Base-by-base conservation (phyloP, 2,888 invertebrate genomes). In the Ypsolopha sequella region DNA sequence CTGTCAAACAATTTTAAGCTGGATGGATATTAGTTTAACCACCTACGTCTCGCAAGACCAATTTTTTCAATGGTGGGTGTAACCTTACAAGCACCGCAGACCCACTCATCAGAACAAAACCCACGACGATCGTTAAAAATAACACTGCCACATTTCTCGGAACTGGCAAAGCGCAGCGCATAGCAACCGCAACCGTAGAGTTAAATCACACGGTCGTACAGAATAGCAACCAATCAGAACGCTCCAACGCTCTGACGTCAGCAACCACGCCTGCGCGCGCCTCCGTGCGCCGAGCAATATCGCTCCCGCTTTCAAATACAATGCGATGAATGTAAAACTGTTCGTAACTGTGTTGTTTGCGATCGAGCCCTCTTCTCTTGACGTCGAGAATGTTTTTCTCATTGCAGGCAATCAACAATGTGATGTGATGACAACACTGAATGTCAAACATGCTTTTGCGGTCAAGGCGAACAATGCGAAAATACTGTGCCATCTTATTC, bases 241-340 rank as follows among this genome's bases (percentile, higher is more conserved):
- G 58, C 75, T 58, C 59, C 52, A 60, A 66, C 57, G 64, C 63
- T 54, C 68, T 85, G 86, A 86, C 86, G 86, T 85, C 73, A 80
- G 67, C 78, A 65, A 75, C 84, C 86, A 84, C 86, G 86, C 86
- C 86, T 78, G 84, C 86, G 82, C 85, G 82, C 82, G 84, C 85
- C 85, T 76, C 85, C 79, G 61, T 24, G 24, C 57, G 68, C 62
- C 66, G 77, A 2, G 24, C 77, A 78, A 75, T 78, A 60, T 71
- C 24, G 4, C 24, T 76, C 73, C 66, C 64, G 52, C 53, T 47
- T 47, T 53, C 49, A 38, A 49, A 47, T 39, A 38, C 44, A 50
- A 9, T 51, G 44, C 52, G 34, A 68, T 72, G 60, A 57, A 58
- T 58, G 55, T 56, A 58, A 60, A 58, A 3, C 34, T 34, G 7